These are phyloP conservation scores for Empis stercorea DNA, from an alignment of 2,888 invertebrate species.

Conservation along the genomic window DNA sequence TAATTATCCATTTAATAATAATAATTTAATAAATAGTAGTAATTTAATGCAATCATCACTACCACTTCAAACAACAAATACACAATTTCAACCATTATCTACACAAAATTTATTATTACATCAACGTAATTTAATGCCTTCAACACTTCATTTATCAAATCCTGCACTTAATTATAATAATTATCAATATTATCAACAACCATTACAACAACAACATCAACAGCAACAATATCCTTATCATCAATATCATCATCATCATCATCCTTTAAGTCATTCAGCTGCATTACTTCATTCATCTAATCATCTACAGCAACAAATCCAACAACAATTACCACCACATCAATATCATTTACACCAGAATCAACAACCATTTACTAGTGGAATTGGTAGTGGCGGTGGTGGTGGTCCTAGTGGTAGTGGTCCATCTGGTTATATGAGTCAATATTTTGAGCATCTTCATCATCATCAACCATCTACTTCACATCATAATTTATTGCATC, in stretches of 20 bases:
- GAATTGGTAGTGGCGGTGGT: constrained; percentile 23
- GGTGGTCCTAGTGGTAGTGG: constrained; percentile 25
- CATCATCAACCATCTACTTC: constrained; percentile 15
- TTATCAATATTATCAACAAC: constrained; percentile 22
- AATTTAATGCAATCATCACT: constrained; percentile 11
- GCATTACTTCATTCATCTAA: not conserved
- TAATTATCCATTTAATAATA: constrained; percentile 5
- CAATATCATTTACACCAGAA: constrained; percentile 14
- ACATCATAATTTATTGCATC: constrained; percentile 17
- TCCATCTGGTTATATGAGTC: constrained; percentile 11
- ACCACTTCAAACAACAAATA: constrained; percentile 20
- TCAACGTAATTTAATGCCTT: constrained; percentile 29
- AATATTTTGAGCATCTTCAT: constrained; percentile 21
- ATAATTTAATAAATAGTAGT: not conserved
- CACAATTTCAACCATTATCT: constrained; percentile 24
- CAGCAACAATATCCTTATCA: constrained; percentile 33
- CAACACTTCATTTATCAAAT: constrained; percentile 34
- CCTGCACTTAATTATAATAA: constrained; percentile 25
- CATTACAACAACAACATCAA: constrained; percentile 19
- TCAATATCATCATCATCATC: constrained; percentile 22
- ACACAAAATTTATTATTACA: constrained; percentile 14
- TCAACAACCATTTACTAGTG: constrained; percentile 30
- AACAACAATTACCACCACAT: constrained; percentile 27
- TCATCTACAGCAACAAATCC: constrained; percentile 17
- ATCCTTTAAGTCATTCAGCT: constrained; percentile 1